A percentile compares a stretch with the other conserved stretches of the same genome.
phyloP scores from a whole-genome alignment of 2,888 invertebrate species.

The Hypomecis atomaria region DNA sequence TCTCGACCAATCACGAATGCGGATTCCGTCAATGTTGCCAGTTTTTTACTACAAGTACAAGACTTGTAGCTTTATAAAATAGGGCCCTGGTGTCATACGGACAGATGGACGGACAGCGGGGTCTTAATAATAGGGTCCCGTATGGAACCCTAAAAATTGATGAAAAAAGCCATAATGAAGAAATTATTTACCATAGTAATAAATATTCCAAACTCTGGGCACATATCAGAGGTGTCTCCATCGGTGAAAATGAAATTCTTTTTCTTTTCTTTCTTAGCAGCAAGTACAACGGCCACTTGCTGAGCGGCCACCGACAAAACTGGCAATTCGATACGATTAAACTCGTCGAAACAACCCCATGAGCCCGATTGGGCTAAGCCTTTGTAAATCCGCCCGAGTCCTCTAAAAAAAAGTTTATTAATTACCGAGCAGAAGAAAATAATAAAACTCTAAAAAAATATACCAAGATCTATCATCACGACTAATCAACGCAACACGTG shows the following conservation, averaged over 20 bases:
- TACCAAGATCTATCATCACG: no score
- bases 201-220: constrained; percentile 98
- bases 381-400: constrained; percentile 97
- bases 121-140: no score
- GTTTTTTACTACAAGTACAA: no score
- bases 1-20: no score
- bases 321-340: constrained; percentile 97
- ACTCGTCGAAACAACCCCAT: constrained; percentile 99
- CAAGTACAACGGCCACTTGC: constrained; percentile 96
- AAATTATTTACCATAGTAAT: constrained; percentile 93
- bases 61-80: no score
- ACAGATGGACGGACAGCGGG: no score
- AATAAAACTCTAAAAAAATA: no score
- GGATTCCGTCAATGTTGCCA: no score
- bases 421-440: no score
- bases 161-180: background rate
- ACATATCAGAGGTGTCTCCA: constrained; percentile 96
- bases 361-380: constrained; percentile 97
- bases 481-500: no score
- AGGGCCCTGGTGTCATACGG: no score
- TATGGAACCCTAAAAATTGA: no score
- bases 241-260: constrained; percentile 97
- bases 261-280: constrained; percentile 96
- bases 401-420: constrained; percentile 78
- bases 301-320: constrained; percentile 96